Evolutionary conservation across 2,888 invertebrate species (phyloP).

Genomic region (Phortica okadai): DNA sequence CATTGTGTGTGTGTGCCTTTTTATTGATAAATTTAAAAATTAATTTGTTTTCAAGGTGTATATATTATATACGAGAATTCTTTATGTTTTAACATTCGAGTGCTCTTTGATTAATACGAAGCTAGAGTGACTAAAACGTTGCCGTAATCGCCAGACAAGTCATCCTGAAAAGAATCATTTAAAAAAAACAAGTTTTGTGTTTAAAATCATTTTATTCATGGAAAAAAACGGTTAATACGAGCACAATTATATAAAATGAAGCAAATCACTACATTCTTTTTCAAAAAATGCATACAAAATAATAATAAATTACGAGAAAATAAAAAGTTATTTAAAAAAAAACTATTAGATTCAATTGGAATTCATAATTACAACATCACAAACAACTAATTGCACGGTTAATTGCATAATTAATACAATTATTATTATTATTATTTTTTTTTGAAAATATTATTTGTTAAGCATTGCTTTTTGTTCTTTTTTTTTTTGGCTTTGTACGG

Average conservation of each 20-base stretch:
- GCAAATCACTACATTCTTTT: slow-evolving; percentile 45
- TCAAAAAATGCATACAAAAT: slow-evolving; percentile 63
- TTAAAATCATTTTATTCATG: slow-evolving; percentile 2
- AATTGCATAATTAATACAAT: slow-evolving; percentile 13
- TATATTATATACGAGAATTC: no score
- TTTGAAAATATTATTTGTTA: slow-evolving; percentile 31
- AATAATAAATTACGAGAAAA: slow-evolving; percentile 36
- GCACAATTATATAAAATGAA: slow-evolving; percentile 47
- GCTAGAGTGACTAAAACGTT: slow-evolving; percentile 79
- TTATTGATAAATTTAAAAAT: no score
- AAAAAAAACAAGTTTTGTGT: no score
- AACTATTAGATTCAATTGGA: slow-evolving; percentile 21
- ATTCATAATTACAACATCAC: slow-evolving; percentile 33
- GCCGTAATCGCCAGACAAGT: slow-evolving; percentile 83
- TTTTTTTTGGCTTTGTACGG: slow-evolving; percentile 32
- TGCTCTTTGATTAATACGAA: slow-evolving; percentile 61
- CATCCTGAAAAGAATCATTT: slow-evolving; percentile 78
- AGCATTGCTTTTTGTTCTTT: slow-evolving; percentile 43
- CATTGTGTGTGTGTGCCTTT: no score
- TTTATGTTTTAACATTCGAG: background rate
- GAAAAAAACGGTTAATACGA: slow-evolving; percentile 52
- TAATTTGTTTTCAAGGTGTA: no score
- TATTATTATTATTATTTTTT: background rate
- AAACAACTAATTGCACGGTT: slow-evolving; percentile 23
- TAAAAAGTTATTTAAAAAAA: slow-evolving; percentile 5